Conservation (phyloP, 2,888 invertebrate species). For the Drosophila koepferae region DNA sequence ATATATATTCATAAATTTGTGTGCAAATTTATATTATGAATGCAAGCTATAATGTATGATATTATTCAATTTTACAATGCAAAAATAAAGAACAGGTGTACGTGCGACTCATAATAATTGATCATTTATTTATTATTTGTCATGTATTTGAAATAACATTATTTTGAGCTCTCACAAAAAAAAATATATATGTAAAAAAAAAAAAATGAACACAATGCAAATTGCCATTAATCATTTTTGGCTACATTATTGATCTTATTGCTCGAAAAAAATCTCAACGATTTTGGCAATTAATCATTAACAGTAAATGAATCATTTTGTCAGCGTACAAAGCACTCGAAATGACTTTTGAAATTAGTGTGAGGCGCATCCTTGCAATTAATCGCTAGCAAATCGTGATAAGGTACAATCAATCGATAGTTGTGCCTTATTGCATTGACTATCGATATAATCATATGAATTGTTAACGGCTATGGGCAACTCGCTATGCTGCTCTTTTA, state of each 20-base stretch:
- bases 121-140: constrained; percentile 12
- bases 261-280: not conserved
- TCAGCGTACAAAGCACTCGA: constrained; percentile 3
- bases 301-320: constrained; percentile 10
- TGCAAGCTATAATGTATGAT: not conserved
- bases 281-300: constrained; percentile 15
- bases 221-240: constrained; percentile 12
- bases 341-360: not conserved
- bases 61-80: constrained; percentile 17
- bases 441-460: not conserved
- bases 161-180: not conserved
- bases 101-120: constrained; percentile 37
- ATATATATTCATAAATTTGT: not conserved
- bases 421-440: not conserved
- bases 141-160: constrained; percentile 7
- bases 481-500: constrained; percentile 32
- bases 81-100: not conserved
- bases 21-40: not conserved
- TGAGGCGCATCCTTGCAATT: constrained; percentile 13
- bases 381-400: not conserved
- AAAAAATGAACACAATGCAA: not conserved
- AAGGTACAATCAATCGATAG: not conserved
- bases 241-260: constrained; percentile 20
- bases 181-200: no score
- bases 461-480: constrained; percentile 6